These are phyloP conservation scores for Parelbella ahira DNA, from an alignment of 2,888 invertebrate species.

Conservation along the genomic window DNA sequence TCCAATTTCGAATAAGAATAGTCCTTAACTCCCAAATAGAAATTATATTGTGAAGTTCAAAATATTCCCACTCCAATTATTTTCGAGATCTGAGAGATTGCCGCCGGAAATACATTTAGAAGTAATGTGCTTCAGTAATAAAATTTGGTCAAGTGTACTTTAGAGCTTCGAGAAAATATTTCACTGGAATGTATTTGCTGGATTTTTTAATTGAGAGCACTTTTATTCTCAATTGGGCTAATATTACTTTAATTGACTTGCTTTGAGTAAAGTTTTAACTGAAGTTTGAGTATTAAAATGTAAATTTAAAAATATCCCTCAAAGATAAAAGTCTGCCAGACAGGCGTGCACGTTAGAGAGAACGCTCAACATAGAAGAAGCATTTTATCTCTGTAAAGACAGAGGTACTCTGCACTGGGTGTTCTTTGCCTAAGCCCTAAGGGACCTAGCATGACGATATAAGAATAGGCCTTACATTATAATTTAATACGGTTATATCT, in stretches of 20 bases:
- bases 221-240: conserved; percentile 1
- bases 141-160: conserved; percentile 29
- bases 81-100: conserved; percentile 45
- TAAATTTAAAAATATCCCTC: too few species aligned
- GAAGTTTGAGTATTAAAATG: too few species aligned
- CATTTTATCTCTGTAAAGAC: too few species aligned
- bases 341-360: too few species aligned
- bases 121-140: conserved; percentile 10
- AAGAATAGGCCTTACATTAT: too few species aligned
- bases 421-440: too few species aligned
- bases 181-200: conserved; percentile 1
- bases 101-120: conserved; percentile 31
- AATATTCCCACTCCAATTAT: conserved; percentile 60
- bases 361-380: too few species aligned
- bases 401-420: too few species aligned
- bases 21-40: conserved; percentile 14
- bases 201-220: conserved; percentile 1
- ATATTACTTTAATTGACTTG: background rate
- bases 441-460: too few species aligned
- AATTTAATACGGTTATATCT: too few species aligned
- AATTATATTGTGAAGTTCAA: conserved; percentile 42
- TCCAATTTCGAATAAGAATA: conserved; percentile 20
- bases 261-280: too few species aligned
- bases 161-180: conserved; percentile 16
- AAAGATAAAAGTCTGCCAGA: too few species aligned